Base-by-base conservation (phyloP, 2,888 invertebrate genomes). In the Melikaiella ostensackeni region DNA sequence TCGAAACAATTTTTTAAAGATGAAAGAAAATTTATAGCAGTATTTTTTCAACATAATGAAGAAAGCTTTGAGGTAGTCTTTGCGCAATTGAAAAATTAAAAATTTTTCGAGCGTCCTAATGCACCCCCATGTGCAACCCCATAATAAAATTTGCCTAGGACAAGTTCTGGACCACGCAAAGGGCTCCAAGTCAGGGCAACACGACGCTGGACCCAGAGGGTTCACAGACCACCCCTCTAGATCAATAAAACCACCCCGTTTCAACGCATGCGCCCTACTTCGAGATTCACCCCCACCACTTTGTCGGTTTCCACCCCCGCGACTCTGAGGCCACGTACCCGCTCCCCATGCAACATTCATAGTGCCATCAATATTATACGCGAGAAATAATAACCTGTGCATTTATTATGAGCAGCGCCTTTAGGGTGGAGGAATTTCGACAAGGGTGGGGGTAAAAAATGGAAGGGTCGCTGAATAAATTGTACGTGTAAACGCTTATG, bases 341-440 rank as follows among this genome's bases (percentile, higher is more conserved):
- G 85, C 84, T 80, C 84, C 87, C 87, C 85, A 90, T 89, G 88
- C 89, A 89, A 89, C 90, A 91, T 90, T 91, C 89, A 91, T 89
- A 88, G 85, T 86, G 86, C 87, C 89, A 91, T 91, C 88, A 90
- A 90, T 90, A 91, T 91, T 91, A 89, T 89, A 90, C 89, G 89
- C 89, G 89, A 86, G 87, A 90, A 90, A 91, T 91, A 91, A 91
- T 90, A 91, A 90, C 89, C 87, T 86, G 89, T 88, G 88, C 90
- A 90, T 90, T 90, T 88, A 88, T 91, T 89, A 90, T 87, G 82
- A 87, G 83, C 77, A 76, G 79, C 62, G 64, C 78, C 62, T 62
- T 80, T 75, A 78, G 77, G 66, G 75, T 66, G 76, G 73, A 50
- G 77, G 59, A 55, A 70, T 30, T 30, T 61, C 42, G 75, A 75